Conservation (phyloP, 2,797 vertebrate genomes). For the Emys orbicularis region DNA sequence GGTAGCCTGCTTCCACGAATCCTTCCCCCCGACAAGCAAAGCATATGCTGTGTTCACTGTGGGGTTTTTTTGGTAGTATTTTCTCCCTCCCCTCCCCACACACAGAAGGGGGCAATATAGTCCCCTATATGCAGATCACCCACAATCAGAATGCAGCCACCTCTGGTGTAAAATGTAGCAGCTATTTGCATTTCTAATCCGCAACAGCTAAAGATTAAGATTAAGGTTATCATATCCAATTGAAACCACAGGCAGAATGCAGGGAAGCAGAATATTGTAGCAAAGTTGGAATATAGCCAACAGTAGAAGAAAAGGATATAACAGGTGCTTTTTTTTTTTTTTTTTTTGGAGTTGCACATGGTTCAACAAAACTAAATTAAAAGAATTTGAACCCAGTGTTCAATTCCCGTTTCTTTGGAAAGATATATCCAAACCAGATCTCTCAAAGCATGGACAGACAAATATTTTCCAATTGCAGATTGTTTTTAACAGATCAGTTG, state of each 20-base stretch:
- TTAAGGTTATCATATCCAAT: background rate
- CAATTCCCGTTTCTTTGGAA: background rate
- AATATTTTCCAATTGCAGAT: slow-evolving; percentile 17
- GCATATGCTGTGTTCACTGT: no score
- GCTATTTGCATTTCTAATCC: background rate
- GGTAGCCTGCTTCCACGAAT: background rate
- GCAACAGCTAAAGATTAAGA: background rate
- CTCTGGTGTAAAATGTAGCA: background rate
- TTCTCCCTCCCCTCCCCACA: background rate
- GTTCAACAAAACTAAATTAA: background rate
- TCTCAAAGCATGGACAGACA: background rate
- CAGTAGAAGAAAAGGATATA: background rate
- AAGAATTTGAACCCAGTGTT: background rate
- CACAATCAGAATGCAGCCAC: background rate
- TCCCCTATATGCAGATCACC: accelerated
- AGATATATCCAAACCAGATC: background rate
- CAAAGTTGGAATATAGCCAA: background rate
- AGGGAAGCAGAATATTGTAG: background rate
- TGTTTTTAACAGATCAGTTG: slow-evolving; percentile 7
- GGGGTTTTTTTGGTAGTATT: background rate
- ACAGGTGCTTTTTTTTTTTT: background rate
- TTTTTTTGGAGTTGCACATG: background rate
- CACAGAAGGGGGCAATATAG: background rate
- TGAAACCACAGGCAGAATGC: background rate
- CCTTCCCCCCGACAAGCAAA: background rate